A percentile compares a stretch with the other conserved stretches of the same genome.
phyloP scores from a whole-genome alignment of 2,113 vertebrate species.

The Pseudonaja textilis region DNA sequence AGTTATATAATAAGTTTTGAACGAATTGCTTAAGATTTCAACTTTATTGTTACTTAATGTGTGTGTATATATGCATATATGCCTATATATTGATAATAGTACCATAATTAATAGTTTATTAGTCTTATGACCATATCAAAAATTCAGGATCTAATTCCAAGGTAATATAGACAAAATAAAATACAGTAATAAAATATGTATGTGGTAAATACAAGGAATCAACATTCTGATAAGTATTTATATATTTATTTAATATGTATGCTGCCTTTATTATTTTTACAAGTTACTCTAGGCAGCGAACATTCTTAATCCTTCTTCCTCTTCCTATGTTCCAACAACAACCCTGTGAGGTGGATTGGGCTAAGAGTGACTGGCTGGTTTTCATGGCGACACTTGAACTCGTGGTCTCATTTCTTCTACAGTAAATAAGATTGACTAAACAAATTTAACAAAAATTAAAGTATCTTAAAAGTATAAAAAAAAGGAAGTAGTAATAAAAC shows the following conservation, averaged over 20 bases:
- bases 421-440: background rate
- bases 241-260: background rate
- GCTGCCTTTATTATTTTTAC: background rate
- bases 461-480: background rate
- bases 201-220: background rate
- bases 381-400: background rate
- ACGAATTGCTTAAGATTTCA: background rate
- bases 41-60: background rate
- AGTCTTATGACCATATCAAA: background rate
- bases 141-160: background rate
- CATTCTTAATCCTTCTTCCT: background rate
- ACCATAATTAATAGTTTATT: background rate
- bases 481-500: background rate
- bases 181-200: background rate
- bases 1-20: background rate
- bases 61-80: background rate
- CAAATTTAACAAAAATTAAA: background rate
- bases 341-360: background rate
- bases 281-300: background rate
- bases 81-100: background rate
- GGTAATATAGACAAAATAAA: background rate
- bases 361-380: background rate
- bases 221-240: background rate
- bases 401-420: background rate
- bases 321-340: background rate